phyloP scores from a whole-genome alignment of 2,797 vertebrate species.

The Cyclura pinguis region DNA sequence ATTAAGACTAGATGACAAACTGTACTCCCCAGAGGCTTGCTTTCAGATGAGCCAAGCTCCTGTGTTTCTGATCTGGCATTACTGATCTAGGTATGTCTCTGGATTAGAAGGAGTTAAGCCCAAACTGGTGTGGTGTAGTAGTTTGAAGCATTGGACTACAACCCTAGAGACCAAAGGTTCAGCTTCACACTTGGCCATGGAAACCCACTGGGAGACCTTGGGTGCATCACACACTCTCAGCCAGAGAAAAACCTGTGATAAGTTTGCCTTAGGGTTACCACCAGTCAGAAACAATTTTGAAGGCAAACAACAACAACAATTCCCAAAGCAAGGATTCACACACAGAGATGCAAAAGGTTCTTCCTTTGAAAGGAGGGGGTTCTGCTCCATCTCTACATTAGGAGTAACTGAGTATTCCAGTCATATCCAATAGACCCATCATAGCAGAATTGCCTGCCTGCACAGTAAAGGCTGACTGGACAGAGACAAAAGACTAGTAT shows the following conservation, averaged over 20 bases:
- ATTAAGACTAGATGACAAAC: not conserved
- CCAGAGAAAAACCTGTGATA: no score
- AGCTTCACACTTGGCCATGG: no score
- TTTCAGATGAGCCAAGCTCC: not conserved
- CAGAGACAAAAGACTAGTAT: not conserved
- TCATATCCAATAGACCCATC: not conserved
- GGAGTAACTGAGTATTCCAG: not conserved
- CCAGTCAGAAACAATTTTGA: no score
- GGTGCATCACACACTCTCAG: no score
- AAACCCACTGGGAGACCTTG: no score
- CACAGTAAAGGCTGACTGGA: not conserved
- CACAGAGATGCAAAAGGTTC: not conserved
- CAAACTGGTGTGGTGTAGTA: no score
- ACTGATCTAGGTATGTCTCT: not conserved
- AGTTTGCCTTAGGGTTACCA: no score
- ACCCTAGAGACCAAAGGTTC: no score
- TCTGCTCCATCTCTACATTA: not conserved
- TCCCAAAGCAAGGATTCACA: not conserved
- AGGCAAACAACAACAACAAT: no score
- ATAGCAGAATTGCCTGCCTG: not conserved
- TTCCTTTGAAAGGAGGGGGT: not conserved
- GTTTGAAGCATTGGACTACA: no score
- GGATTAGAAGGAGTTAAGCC: not conserved
- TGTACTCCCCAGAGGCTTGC: no score
- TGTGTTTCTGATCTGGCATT: not conserved